Evolutionary conservation across 2,113 vertebrate genomes (phyloP), one percentile per base, ranked within the genome.

Genomic region (Phrynosoma blainvillii): DNA sequence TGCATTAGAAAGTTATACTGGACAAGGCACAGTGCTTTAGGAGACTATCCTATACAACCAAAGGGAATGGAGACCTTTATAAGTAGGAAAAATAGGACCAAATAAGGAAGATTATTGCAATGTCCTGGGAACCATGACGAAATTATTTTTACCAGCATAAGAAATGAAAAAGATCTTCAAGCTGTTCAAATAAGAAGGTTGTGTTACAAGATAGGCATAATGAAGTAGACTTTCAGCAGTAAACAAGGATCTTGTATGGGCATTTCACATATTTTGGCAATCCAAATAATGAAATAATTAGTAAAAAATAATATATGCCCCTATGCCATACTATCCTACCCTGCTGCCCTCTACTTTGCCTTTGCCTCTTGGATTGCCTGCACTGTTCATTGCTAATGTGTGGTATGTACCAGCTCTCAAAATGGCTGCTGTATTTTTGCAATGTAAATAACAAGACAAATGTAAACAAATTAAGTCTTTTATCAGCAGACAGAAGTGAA

Each of bases 1-100:
- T 88, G n/a, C 71, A 86, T 82, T 92, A 92, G n/a, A 85, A 92
- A 93, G 77, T 68, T 68, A 86, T n/a, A 87, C 82, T 82, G 71
- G 84, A 84, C 80, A 92, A 89, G 90, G 52, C 74, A 92, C 11
- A 62, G 86, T 59, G 52, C 92, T 79, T 91, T 77, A 91, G 73
- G 10, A 10, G 88, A 77, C 20, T 81, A 27, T 89, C 36, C 74
- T 92, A 42, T 18, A 62, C 70, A 36, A 86, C 66, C 27, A 79
- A 90, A 90, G 70, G n/a, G 40, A 88, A 59, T 11, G 47, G 65
- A 36, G 32, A 42, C 89, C 73, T 92, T 88, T 90, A 52, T 74
- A 70, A 20, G 40, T 14, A 78, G 32, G 74, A 40, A 78, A n/a
- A 84, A 70, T 6, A 83, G 25, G 74, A 47, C 36, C n/a, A 32